These are phyloP conservation scores for Pangasianodon hypophthalmus DNA, from an alignment of 2,113 vertebrate genomes.

Conservation along the genomic window DNA sequence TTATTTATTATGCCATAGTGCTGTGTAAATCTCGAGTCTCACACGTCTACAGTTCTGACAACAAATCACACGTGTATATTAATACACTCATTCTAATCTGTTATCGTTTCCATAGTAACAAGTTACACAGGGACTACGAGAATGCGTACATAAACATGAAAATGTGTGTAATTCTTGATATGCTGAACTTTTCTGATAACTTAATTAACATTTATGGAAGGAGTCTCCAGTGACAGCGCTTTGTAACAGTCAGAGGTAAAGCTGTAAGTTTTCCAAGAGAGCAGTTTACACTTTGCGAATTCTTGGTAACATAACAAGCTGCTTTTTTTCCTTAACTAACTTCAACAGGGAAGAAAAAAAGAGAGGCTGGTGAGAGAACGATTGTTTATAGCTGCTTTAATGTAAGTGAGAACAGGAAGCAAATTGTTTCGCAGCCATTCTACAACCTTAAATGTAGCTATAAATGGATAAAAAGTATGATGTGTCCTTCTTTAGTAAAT, in stretches of 20 bases:
- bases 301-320: background rate
- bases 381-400: background rate
- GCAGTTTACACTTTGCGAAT: background rate
- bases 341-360: background rate
- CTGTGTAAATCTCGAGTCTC: background rate
- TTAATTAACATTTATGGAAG: background rate
- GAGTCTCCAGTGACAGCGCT: background rate
- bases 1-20: background rate
- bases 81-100: background rate
- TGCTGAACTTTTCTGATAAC: background rate
- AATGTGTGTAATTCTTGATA: background rate
- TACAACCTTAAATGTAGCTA: background rate
- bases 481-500: background rate
- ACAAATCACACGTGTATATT: background rate
- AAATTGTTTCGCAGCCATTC: background rate
- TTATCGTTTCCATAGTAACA: background rate
- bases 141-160: background rate
- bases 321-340: background rate
- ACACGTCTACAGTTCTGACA: background rate
- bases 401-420: background rate
- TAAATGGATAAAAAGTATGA: background rate
- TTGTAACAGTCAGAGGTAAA: background rate
- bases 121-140: background rate
- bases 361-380: background rate
- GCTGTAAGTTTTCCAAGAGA: background rate